Base-by-base conservation (phyloP, 2,888 invertebrate species). In the Trachelus stipa region DNA sequence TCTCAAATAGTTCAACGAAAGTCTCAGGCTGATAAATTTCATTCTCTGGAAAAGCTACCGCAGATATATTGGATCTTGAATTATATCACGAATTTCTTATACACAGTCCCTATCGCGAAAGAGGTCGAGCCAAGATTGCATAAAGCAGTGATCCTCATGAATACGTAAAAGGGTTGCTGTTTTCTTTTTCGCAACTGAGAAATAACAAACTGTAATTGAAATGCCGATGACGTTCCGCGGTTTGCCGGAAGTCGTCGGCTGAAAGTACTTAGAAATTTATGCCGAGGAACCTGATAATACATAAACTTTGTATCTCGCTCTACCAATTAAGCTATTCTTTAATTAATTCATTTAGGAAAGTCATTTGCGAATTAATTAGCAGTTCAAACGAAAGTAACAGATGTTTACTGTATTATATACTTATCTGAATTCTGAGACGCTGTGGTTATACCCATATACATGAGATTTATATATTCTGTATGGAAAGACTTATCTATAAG, bases 121-220 rank as follows among this genome's bases (percentile, higher is more conserved):
- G 40, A 15, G 40, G 6, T 40, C 40, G 40, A 15, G 15, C 40
- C 15, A 56, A 56, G 56, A 56, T 23, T 56, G 56, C 30, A 31
- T 35, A n/a, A 31, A 71, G 40, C 75, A 69, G 75, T 77, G 34
- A 35, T 69, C 71, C 69, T 73, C 71, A 74, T 76, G 75, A 79
- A 77, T 76, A 76, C 80, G 80, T 76, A 80, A 82, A 83, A 73
- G 23, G 69, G 73, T 34, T 30, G 37, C 23, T 31, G 15, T 23
- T 74, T 35, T 35, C 12, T 12, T 79, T 78, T 82, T 79, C 77
- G 68, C 78, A 80, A 79, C 56, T 79, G 80, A 77, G 79, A 75
- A 78, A 81, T 84, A 85, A 85, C 85, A 83, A 85, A 85, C 84
- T 84, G 82, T 85, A 85, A 85, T 85, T 85, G 85, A 85, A 85